Evolutionary conservation across 2,797 vertebrate genomes (phyloP), one percentile per base, ranked within the genome.

Genomic region (Gymnoscopelus microlampas): DNA sequence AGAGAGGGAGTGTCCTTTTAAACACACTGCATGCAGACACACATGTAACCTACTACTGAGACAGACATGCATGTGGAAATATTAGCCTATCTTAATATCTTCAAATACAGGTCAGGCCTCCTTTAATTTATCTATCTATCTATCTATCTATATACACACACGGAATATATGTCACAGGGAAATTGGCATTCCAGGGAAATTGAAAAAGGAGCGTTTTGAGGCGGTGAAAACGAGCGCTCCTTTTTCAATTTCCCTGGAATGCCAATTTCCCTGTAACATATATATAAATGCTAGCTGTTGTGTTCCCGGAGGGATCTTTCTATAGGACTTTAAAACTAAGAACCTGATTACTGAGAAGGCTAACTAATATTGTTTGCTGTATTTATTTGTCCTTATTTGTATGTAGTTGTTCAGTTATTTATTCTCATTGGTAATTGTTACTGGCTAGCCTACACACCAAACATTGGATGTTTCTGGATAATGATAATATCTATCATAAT

Each of bases 1-100:
- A 94, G 91, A 94, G 87, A 93, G 89, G 91, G 85, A 91, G 88
- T 78, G 86, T 89, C 92, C 88, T 88, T 50, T 87, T 90, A 77
- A 93, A 90, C 85, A 92, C 68, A 89, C 77, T 26, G 55, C 84
- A 79, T 73, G 77, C 76, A 76, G 10, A 88, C 53, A 89, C 77
- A 88, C 73, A 86, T 51, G 72, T 29, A 24, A 70, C 68, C 70
- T 65, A 26, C 44, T 3, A 9, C 23, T 60, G 48, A 47, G 13
- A 59, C 49, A 47, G 51, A 61, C 77, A 87, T 85, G 74, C 82
- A 86, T 32, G 61, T 65, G 70, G 44, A 71, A 1, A 60, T 6
- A 68, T 44, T 54, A 63, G 47, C 9, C 61, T 24, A 54, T 23
- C 29, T 32, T 26, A 32, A 55, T 10, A 70, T 14, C 5, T 48